Conservation (phyloP, 2,888 invertebrate genomes). For the Oxyteleia sp. region DNA sequence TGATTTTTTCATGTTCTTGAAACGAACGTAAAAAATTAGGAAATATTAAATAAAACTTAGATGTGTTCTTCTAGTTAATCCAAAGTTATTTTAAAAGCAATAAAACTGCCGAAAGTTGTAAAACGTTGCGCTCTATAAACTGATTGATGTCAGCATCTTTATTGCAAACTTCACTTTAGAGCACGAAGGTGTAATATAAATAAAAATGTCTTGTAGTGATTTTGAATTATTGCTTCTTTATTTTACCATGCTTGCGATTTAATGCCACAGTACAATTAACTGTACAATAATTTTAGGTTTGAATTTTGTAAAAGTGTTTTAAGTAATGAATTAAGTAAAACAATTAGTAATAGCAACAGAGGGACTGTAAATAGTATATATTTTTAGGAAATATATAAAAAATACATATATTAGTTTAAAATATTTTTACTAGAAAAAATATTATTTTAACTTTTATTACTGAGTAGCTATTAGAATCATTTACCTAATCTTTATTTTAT, state of each 20-base stretch:
- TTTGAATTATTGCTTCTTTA: conserved; percentile 22
- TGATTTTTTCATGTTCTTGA: too few relatives aligned
- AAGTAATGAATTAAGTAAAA: too few relatives aligned
- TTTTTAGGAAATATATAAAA: too few relatives aligned
- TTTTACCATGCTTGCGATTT: background rate
- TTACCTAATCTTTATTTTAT: too few relatives aligned
- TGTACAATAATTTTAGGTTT: background rate
- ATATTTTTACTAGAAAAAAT: too few relatives aligned
- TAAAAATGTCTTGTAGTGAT: conserved; percentile 29
- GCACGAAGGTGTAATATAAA: conserved; percentile 28
- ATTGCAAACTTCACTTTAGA: conserved; percentile 27
- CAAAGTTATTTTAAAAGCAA: conserved; percentile 22
- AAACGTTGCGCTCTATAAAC: conserved; percentile 36
- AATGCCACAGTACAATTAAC: background rate
- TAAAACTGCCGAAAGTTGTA: conserved; percentile 35
- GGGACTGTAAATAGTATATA: too few relatives aligned
- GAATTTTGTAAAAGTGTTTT: too few relatives aligned
- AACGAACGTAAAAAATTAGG: conserved; percentile 4
- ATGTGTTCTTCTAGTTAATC: conserved; percentile 15
- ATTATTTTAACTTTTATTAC: too few relatives aligned
- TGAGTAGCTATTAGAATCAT: too few relatives aligned
- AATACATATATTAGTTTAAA: too few relatives aligned
- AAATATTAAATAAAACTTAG: conserved; percentile 21
- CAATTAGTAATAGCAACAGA: too few relatives aligned
- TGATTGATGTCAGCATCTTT: conserved; percentile 31